Evolutionary conservation across 2,888 invertebrate genomes (phyloP), one percentile per base, ranked within the genome.

Genomic region (Nemotelus pantherinus): DNA sequence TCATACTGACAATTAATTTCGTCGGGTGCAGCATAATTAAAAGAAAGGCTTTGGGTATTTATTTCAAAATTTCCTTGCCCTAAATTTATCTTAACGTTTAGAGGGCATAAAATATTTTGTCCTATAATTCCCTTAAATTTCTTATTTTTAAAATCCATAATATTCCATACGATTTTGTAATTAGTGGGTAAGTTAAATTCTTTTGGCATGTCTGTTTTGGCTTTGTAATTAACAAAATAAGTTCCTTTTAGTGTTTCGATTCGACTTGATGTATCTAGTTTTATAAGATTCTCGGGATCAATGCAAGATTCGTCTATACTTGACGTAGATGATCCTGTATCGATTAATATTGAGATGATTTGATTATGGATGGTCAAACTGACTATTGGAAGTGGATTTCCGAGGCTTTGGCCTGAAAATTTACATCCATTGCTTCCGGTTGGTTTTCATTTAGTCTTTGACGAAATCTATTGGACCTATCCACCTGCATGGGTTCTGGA

Each of bases 71-170:
- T 44, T 5, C 65, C 65, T 10, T 65, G 9, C 45, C 45, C 65
- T 4, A 65, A 7, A 10, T 65, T 65, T 47, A 65, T 45, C 3
- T 41, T 45, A 3, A 25, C 45, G 3, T 65, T 65, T 6, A 65
- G 5, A 9, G 65, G 45, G 3, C 0, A 44, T 10, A 65, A 45
- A 3, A 65, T 7, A 10, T 65, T 65, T 65, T 65, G 65, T 45
- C 65, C 65, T 65, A 65, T 65, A 6, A 65, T 65, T 3, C 45
- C 65, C 2, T 47, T 65, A 39, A 65, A 65, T 65, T 9, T 65
- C 25, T 65, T 65, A 4, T 65, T 10, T 9, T 44, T 2, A 2
- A 65, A 65, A 44, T 45, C 10, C 65, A 65, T 65, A 3, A 9
- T 10, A 65, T 65, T 43, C 65, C 65, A 65, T 7, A 65, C 3